Conservation (phyloP, 2,888 invertebrate species). For the Eupithecia dodoneata region DNA sequence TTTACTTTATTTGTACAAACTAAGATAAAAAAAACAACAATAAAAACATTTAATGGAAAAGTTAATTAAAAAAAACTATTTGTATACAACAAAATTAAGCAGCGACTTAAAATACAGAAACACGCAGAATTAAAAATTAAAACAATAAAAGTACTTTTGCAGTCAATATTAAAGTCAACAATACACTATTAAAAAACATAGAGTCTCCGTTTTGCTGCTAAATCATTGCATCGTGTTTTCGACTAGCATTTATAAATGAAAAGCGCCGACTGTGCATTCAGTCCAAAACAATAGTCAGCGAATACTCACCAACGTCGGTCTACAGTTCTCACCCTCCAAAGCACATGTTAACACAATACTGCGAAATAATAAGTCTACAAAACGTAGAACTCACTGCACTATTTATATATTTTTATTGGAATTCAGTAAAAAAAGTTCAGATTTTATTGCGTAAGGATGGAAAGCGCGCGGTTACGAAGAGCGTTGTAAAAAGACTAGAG, state of each 20-base stretch:
- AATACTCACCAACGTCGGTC: conserved; percentile 52
- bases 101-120: not conserved
- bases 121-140: not conserved
- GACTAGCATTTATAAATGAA: conserved; percentile 5
- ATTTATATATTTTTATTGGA: conserved; percentile 53
- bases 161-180: not conserved
- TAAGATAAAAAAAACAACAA: no score
- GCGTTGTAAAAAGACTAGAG: conserved; percentile 63
- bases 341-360: conserved; percentile 60
- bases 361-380: conserved; percentile 40
- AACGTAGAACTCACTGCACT: conserved; percentile 58
- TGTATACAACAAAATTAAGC: not conserved
- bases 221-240: not conserved
- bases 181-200: not conserved
- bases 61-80: not conserved
- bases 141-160: not conserved
- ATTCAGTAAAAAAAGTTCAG: conserved; percentile 68
- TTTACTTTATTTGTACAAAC: no score
- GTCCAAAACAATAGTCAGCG: conserved; percentile 38
- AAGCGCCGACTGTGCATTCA: conserved; percentile 23
- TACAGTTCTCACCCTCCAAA: conserved; percentile 59
- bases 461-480: conserved; percentile 55
- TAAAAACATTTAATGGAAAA: not conserved
- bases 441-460: conserved; percentile 53
- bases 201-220: not conserved